Evolutionary conservation across 2,888 invertebrate species (phyloP), one percentile per base, ranked within the genome.

Genomic region (Drosophila setosimentum): DNA sequence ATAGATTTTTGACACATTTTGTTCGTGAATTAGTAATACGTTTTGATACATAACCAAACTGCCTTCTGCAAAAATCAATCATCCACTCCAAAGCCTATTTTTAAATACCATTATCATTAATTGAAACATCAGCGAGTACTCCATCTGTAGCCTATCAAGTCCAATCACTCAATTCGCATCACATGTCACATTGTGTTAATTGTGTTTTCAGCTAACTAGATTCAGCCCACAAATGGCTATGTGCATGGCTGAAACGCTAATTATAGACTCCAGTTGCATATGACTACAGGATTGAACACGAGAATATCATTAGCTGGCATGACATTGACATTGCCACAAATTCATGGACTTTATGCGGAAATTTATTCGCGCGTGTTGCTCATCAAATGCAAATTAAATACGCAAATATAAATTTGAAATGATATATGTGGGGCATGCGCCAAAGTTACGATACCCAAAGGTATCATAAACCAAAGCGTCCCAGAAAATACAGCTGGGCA

Each of bases 371-470:
- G 62, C 66, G 62, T 64, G 64, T 53, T 40, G 27, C 72, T 59
- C 66, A 69, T 76, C 69, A 80, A 78, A 80, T 59, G 57, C 54
- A 67, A 73, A 80, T 81, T 72, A 73, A 73, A 81, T 59, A 32
- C 54, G 27, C 33, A 49, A 45, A 53, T 51, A 30, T 51, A 45
- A 32, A 33, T 42, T 54, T 27, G 33, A 42, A 40, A 63, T 66
- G 35, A 35, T 58, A 75, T 53, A 66, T 60, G 49, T 45, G 53
- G 24, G 45, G 49, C 33, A 33, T 13, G 55, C 21, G 53, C 35
- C 60, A 61, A 59, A 59, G 64, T 87, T 89, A 91, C 79, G 85
- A 88, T 78, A 85, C 87, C 87, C 87, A 62, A 75, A 84, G 91
- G 90, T 78, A 77, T 72, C 73, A 76, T 84, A 86, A 87, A 75